Evolutionary conservation across 2,888 invertebrate species (phyloP).

Genomic region (Pseudoips prasinana): DNA sequence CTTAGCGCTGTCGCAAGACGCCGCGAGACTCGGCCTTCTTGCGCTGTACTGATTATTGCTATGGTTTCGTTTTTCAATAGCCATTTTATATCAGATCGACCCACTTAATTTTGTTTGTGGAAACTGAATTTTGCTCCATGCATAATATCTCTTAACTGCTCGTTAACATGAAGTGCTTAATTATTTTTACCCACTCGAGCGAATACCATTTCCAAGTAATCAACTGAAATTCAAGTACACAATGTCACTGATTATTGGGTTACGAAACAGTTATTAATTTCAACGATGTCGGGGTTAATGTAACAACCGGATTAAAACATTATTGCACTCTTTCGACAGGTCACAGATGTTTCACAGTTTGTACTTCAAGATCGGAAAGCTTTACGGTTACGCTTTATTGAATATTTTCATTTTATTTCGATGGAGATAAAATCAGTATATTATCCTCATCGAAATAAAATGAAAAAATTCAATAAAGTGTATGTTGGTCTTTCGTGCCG

Average conservation of each 20-base stretch:
- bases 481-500: no score
- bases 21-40: slow-evolving; percentile 60
- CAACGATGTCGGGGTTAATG: slow-evolving; percentile 17
- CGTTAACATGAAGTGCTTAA: slow-evolving; percentile 28
- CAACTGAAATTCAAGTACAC: slow-evolving; percentile 18
- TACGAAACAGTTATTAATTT: slow-evolving; percentile 25
- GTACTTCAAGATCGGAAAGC: slow-evolving; percentile 3
- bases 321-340: slow-evolving; percentile 1
- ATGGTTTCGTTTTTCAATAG: slow-evolving; percentile 78
- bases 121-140: slow-evolving; percentile 66
- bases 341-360: no score
- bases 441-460: no score
- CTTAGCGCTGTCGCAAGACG: slow-evolving; percentile 63
- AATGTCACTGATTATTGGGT: slow-evolving; percentile 22
- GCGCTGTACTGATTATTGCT: slow-evolving; percentile 66
- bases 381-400: slow-evolving; percentile 2
- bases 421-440: no score
- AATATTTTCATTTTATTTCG: no score
- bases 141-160: slow-evolving; percentile 42
- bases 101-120: slow-evolving; percentile 66
- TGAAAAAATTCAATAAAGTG: no score
- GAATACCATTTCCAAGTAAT: slow-evolving; percentile 24
- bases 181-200: slow-evolving; percentile 24
- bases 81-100: slow-evolving; percentile 73
- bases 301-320: slow-evolving; percentile 12